These are phyloP conservation scores for Aphaenogaster floridana DNA, from an alignment of 1,140 invertebrate genomes.

Conservation along the genomic window DNA sequence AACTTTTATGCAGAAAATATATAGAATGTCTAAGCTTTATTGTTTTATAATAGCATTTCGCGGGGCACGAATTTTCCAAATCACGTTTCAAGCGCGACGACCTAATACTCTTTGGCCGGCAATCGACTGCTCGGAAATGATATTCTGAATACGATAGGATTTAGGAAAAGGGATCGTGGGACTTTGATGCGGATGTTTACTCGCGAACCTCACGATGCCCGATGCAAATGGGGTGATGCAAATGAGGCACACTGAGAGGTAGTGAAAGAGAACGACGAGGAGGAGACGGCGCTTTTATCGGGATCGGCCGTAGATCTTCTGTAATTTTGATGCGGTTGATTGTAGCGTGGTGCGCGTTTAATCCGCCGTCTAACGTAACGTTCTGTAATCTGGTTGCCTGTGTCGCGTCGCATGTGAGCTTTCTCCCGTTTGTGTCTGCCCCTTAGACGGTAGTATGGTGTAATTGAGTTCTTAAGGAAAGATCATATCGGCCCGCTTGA, in stretches of 20 bases:
- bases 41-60: neutral
- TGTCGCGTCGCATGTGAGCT: slow-evolving; percentile 57
- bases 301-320: slow-evolving; percentile 56
- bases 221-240: slow-evolving; percentile 57
- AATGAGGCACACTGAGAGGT: slow-evolving; percentile 39
- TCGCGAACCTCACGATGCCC: slow-evolving; percentile 55
- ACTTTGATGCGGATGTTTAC: slow-evolving; percentile 61
- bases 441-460: slow-evolving; percentile 26
- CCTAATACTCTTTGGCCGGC: slow-evolving; percentile 18
- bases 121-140: slow-evolving; percentile 25
- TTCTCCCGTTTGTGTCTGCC: slow-evolving; percentile 5
- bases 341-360: slow-evolving; percentile 33
- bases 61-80: neutral
- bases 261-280: slow-evolving; percentile 35
- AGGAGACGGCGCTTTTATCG: slow-evolving; percentile 48
- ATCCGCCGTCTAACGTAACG: slow-evolving; percentile 51
- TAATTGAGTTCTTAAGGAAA: slow-evolving; percentile 76
- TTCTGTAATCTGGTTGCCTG: slow-evolving; percentile 54
- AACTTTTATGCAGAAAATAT: neutral
- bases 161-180: slow-evolving; percentile 36
- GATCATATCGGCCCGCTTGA: slow-evolving; percentile 73
- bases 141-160: slow-evolving; percentile 42
- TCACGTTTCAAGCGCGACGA: slow-evolving; percentile 21
- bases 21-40: neutral
- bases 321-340: slow-evolving; percentile 61